Evolutionary conservation across 2,888 invertebrate genomes (phyloP).

Genomic region (Andrena bicolor): DNA sequence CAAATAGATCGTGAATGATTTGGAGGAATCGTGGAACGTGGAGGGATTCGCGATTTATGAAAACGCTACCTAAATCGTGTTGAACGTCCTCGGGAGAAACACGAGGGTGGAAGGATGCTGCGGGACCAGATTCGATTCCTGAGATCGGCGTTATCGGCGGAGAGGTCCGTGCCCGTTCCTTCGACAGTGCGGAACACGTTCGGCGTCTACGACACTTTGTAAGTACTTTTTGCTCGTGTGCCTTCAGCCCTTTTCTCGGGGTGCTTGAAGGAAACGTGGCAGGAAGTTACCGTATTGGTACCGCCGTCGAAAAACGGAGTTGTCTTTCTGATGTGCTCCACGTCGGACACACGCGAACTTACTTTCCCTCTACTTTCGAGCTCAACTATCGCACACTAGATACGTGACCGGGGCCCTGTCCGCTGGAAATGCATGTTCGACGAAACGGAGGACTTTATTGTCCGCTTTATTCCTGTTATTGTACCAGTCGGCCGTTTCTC

Average conservation of each 20-base stretch:
- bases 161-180: conserved; percentile 36
- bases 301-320: conserved; percentile 46
- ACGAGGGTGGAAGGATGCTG: background rate
- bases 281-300: conserved; percentile 38
- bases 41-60: conserved; percentile 32
- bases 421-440: conserved; percentile 42
- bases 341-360: conserved; percentile 49
- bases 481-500: background rate
- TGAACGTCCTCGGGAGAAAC: background rate
- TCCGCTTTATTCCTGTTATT: conserved; percentile 35
- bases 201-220: conserved; percentile 62
- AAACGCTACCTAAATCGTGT: conserved; percentile 15
- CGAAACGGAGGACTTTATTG: conserved; percentile 45
- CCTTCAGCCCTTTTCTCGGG: conserved; percentile 32
- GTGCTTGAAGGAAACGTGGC: conserved; percentile 27
- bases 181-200: conserved; percentile 64
- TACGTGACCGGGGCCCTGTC: conserved; percentile 62
- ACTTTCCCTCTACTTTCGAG: conserved; percentile 49
- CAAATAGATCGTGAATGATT: conserved; percentile 37
- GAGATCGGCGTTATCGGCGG: conserved; percentile 65
- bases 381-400: conserved; percentile 47
- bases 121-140: conserved; percentile 29
- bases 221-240: conserved; percentile 70
- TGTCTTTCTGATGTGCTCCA: conserved; percentile 58
- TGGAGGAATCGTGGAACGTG: background rate